Evolutionary conservation across 2,113 vertebrate species (phyloP).

Genomic region (Hippotragus niger): DNA sequence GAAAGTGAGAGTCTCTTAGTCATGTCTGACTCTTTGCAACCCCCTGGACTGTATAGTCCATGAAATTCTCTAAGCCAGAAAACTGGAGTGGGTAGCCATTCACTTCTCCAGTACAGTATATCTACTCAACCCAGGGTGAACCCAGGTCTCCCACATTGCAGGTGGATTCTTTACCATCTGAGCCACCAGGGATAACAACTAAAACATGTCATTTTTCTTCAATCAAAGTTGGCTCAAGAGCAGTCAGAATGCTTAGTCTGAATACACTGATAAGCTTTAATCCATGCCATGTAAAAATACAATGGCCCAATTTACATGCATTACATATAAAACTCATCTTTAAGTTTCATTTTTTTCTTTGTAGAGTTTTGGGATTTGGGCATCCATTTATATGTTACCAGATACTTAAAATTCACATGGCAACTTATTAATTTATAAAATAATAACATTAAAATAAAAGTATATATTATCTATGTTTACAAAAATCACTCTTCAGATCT

Average conservation of each 20-base stretch:
- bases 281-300: not conserved
- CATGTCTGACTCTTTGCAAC: not conserved
- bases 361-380: not conserved
- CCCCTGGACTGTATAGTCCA: not conserved
- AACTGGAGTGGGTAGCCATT: not conserved
- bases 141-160: not conserved
- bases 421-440: not conserved
- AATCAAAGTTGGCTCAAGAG: not conserved
- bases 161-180: not conserved
- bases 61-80: not conserved
- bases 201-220: not conserved
- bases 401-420: not conserved
- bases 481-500: not conserved
- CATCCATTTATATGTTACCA: not conserved
- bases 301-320: not conserved
- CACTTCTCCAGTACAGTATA: not conserved
- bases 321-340: not conserved
- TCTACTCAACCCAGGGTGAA: not conserved
- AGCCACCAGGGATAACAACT: not conserved
- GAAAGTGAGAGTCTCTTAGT: not conserved
- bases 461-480: not conserved
- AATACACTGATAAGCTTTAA: not conserved
- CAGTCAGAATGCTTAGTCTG: not conserved
- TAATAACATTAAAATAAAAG: not conserved
- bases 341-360: not conserved